Evolutionary conservation across 2,113 vertebrate species (phyloP).

Genomic region (Carollia perspicillata): DNA sequence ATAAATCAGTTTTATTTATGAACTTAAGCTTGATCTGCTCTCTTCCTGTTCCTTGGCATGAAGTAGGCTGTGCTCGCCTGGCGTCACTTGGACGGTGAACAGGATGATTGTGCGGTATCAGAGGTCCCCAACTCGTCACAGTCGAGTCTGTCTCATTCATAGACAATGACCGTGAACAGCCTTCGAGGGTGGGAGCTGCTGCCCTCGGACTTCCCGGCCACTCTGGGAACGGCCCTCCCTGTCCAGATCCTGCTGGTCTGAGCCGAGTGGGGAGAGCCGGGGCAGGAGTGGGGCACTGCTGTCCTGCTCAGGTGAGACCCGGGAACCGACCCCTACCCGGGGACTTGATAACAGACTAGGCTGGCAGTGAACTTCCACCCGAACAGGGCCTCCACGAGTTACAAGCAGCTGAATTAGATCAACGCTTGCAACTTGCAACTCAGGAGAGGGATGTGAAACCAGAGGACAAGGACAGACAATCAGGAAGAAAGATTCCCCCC

Average conservation of each 20-base stretch:
- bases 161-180: background rate
- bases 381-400: background rate
- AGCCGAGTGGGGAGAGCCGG: background rate
- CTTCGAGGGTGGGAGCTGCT: background rate
- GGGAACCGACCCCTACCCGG: background rate
- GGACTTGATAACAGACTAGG: background rate
- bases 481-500: background rate
- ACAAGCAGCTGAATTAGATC: background rate
- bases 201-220: background rate
- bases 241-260: background rate
- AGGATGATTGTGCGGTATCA: background rate
- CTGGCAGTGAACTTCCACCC: background rate
- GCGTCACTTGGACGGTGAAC: background rate
- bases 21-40: background rate
- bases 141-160: background rate
- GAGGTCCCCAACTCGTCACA: background rate
- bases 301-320: background rate
- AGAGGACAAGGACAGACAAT: background rate
- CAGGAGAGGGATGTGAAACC: background rate
- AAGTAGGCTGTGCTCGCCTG: background rate
- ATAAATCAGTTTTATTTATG: background rate
- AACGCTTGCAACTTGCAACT: background rate
- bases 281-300: rapidly evolving
- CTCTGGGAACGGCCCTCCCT: background rate
- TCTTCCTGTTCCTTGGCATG: background rate